phyloP scores from a whole-genome alignment of 2,888 invertebrate genomes.

The Cryptus viduatorius region DNA sequence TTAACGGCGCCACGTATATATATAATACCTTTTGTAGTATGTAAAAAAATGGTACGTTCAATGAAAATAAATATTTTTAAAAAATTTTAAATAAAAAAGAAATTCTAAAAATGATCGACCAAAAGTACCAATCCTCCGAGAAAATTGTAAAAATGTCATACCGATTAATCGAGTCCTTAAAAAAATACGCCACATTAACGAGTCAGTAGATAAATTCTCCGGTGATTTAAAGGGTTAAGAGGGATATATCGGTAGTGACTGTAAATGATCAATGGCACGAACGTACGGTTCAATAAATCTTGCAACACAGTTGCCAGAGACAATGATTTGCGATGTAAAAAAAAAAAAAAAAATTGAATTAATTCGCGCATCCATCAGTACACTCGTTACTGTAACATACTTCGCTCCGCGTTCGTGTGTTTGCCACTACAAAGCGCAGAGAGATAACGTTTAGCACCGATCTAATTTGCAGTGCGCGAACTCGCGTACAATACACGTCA shows the following conservation, averaged over 20 bases:
- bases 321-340: not conserved
- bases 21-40: too few species aligned
- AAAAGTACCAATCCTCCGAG: too few species aligned
- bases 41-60: too few species aligned
- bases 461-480: constrained; percentile 41
- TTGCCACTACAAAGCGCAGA: constrained; percentile 8
- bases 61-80: too few species aligned
- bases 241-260: not conserved
- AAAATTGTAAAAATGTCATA: not conserved
- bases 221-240: not conserved
- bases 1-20: too few species aligned
- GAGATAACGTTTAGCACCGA: constrained; percentile 58
- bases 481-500: not conserved
- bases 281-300: not conserved
- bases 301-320: constrained; percentile 5
- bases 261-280: constrained; percentile 1
- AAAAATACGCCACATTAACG: not conserved
- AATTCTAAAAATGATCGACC: not conserved
- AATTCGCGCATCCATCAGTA: constrained; percentile 9
- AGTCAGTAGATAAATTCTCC: not conserved
- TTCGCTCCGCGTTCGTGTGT: not conserved
- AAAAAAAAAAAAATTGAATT: constrained; percentile 1
- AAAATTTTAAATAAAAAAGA: not conserved
- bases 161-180: constrained; percentile 2
- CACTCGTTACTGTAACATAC: constrained; percentile 11